A percentile compares a stretch with the other conserved stretches of the same genome.
Evolutionary conservation across 1,140 invertebrate genomes (phyloP).

Genomic region (Panagrolaimus sp.): DNA sequence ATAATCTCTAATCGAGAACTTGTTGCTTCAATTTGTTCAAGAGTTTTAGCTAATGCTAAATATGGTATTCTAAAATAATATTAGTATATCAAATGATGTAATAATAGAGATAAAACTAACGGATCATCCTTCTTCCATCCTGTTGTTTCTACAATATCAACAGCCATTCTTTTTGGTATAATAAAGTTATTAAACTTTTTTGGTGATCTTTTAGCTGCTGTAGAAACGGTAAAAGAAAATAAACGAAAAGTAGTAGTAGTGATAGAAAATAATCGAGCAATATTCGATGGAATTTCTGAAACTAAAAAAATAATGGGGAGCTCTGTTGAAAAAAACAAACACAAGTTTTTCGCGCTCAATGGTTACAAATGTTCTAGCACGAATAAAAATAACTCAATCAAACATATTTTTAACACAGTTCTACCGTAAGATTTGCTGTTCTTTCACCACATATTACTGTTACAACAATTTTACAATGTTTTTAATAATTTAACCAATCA

Average conservation of each 20-base stretch:
- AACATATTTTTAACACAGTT: no score
- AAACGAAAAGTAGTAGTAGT: neutral
- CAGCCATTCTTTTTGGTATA: neutral
- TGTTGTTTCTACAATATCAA: conserved; percentile 6
- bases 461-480: no score
- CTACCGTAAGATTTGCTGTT: no score
- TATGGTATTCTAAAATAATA: conserved; percentile 73
- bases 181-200: neutral
- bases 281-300: neutral
- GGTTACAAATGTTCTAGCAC: no score
- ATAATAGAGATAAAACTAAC: conserved; percentile 23
- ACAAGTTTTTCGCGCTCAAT: neutral
- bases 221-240: neutral
- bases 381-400: no score
- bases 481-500: neutral
- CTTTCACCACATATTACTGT: no score
- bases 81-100: conserved; percentile 15
- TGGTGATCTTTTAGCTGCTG: neutral
- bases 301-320: neutral
- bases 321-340: neutral
- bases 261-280: neutral
- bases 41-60: conserved; percentile 78
- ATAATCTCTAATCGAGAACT: conserved; percentile 84
- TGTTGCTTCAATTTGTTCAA: conserved; percentile 82
- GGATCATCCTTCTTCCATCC: conserved; percentile 40